Evolutionary conservation across 2,888 invertebrate genomes (phyloP).

Genomic region (Himalopsyche anomala): DNA sequence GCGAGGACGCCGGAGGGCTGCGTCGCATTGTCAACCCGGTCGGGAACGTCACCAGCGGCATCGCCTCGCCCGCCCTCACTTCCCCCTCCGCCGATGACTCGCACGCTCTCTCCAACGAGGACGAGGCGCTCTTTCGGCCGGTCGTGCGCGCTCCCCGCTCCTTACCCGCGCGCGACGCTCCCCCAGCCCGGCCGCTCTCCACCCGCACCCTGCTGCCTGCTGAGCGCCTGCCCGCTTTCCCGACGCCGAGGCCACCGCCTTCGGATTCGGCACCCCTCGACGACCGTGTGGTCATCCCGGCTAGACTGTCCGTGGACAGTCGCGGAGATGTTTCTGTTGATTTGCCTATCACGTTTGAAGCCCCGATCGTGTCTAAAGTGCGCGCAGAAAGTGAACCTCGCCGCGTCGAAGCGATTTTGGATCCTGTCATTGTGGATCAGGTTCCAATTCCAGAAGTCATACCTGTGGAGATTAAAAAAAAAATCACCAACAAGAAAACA

Average conservation of each 20-base stretch:
- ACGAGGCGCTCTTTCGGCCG: slow-evolving; percentile 83
- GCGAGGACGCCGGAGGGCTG: slow-evolving; percentile 69
- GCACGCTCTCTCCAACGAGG: slow-evolving; percentile 76
- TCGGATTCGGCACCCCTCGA: slow-evolving; percentile 57
- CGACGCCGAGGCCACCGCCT: slow-evolving; percentile 65
- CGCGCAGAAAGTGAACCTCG: background rate
- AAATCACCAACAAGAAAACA: background rate
- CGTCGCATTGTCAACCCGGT: slow-evolving; percentile 86
- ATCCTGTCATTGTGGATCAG: background rate
- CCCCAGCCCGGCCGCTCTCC: slow-evolving; percentile 70
- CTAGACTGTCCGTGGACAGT: slow-evolving; percentile 53
- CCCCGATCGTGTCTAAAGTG: no score
- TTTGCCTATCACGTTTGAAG: background rate
- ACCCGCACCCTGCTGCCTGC: slow-evolving; percentile 73
- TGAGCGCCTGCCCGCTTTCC: slow-evolving; percentile 67
- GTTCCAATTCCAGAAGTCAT: background rate
- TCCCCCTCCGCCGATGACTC: slow-evolving; percentile 72
- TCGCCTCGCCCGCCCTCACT: slow-evolving; percentile 70
- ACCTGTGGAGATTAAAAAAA: background rate
- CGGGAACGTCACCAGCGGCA: slow-evolving; percentile 82
- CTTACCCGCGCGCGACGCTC: slow-evolving; percentile 68
- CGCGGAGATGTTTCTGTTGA: background rate
- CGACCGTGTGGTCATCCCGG: slow-evolving; percentile 64
- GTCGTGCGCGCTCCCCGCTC: slow-evolving; percentile 78
- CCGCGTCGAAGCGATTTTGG: background rate